These are phyloP conservation scores for Caenorhabditis sp. DNA, from an alignment of 2,888 invertebrate genomes.

Conservation along the genomic window DNA sequence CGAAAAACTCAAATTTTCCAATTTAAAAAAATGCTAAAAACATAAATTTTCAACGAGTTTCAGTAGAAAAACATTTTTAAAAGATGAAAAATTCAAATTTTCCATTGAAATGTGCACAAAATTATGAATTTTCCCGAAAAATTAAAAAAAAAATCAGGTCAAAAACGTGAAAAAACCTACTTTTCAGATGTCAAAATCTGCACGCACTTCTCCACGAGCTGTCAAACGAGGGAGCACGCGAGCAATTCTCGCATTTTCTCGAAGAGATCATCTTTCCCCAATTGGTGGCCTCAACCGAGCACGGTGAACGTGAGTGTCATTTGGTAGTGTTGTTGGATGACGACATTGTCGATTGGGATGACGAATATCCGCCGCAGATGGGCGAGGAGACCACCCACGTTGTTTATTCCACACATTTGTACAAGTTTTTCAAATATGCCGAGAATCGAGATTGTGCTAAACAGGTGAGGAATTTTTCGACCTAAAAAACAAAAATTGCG, in stretches of 20 bases:
- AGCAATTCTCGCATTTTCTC: constrained; percentile 93
- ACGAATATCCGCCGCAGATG: constrained; percentile 98
- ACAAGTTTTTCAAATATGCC: constrained; percentile 86
- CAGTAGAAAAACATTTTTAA: too few relatives aligned
- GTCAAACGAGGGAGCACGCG: constrained; percentile 97
- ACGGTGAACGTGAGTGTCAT: constrained; percentile 96
- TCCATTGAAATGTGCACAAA: too few relatives aligned
- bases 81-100: too few relatives aligned
- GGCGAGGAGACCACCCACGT: constrained; percentile 94
- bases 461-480: constrained; percentile 76
- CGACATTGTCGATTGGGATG: constrained; percentile 96
- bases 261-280: constrained; percentile 92
- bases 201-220: constrained; percentile 93
- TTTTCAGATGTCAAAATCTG: constrained; percentile 59
- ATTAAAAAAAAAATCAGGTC: too few relatives aligned
- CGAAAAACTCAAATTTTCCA: too few relatives aligned
- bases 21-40: too few relatives aligned
- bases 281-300: constrained; percentile 82
- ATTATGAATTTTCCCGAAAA: too few relatives aligned
- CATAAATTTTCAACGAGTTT: too few relatives aligned
- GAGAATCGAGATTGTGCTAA: constrained; percentile 99
- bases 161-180: too few relatives aligned
- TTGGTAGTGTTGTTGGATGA: constrained; percentile 94
- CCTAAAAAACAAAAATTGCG: too few relatives aligned
- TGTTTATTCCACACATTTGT: constrained; percentile 72